Conservation (phyloP, 2,113 vertebrate species). For the Indicator indicator region DNA sequence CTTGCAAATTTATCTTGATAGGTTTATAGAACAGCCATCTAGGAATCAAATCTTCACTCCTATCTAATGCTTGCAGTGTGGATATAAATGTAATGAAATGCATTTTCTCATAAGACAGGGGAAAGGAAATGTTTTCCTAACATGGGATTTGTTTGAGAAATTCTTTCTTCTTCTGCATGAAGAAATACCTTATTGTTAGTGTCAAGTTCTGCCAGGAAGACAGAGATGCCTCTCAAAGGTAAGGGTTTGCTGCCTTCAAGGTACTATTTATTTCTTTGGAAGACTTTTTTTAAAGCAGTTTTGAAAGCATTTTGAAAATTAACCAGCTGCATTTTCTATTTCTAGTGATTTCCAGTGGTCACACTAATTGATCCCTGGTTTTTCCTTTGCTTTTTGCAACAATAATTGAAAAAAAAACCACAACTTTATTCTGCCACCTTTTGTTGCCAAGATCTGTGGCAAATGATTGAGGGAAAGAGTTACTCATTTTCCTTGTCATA, state of each 20-base stretch:
- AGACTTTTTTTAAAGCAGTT: background rate
- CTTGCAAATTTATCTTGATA: background rate
- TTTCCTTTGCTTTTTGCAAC: background rate
- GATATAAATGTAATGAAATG: background rate
- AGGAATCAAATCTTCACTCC: background rate
- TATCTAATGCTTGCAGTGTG: background rate
- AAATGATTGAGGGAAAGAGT: background rate
- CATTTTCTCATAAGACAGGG: background rate
- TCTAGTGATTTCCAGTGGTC: background rate
- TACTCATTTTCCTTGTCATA: no score
- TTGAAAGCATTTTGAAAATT: background rate
- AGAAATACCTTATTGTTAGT: background rate
- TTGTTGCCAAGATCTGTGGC: background rate
- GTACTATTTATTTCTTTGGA: background rate
- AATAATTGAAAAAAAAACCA: background rate
- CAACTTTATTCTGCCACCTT: background rate
- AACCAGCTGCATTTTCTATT: background rate
- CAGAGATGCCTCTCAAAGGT: background rate
- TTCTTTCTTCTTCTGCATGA: background rate
- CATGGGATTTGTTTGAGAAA: background rate
- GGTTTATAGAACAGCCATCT: background rate
- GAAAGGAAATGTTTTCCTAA: background rate
- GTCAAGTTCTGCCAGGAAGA: background rate
- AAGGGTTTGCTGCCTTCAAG: background rate
- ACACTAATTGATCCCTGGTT: background rate